phyloP scores from a whole-genome alignment of 1,140 invertebrate genomes.

The Drosophila elegans region DNA sequence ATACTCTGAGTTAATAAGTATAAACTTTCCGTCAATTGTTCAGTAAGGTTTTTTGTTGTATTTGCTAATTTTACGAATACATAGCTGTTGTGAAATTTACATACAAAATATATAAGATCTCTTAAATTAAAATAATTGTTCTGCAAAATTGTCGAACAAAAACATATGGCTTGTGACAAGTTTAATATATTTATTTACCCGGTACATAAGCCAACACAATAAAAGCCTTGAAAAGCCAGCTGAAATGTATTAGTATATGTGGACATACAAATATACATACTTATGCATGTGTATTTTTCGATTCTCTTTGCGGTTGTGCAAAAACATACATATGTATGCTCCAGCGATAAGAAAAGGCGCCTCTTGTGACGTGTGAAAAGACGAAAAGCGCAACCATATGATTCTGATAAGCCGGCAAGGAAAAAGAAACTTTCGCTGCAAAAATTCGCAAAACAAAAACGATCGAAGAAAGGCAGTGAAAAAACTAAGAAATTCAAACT shows the following conservation, averaged over 20 bases:
- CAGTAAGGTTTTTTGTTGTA: too few relatives aligned
- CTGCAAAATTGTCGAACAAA: background rate
- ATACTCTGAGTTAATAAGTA: too few relatives aligned
- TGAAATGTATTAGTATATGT: conserved; percentile 23
- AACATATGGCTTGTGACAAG: background rate
- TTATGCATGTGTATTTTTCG: background rate
- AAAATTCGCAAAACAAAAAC: background rate
- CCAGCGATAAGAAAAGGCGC: conserved; percentile 30
- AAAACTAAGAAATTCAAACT: conserved; percentile 49
- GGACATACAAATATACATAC: conserved; percentile 1
- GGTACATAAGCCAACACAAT: background rate
- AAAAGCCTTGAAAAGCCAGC: conserved; percentile 44
- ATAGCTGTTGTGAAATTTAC: background rate
- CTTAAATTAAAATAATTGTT: too few relatives aligned
- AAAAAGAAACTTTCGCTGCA: conserved; percentile 34
- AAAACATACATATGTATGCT: conserved; percentile 60
- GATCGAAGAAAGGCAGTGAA: conserved; percentile 2
- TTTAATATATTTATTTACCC: background rate
- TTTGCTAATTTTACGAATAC: too few relatives aligned
- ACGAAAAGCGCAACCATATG: conserved; percentile 59
- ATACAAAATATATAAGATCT: background rate
- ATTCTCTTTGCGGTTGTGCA: background rate
- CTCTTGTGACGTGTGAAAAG: conserved; percentile 32
- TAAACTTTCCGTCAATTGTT: too few relatives aligned
- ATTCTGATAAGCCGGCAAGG: conserved; percentile 62